These are phyloP conservation scores for Scaptomyza pallida DNA, from an alignment of 1,140 invertebrate genomes.

Conservation along the genomic window DNA sequence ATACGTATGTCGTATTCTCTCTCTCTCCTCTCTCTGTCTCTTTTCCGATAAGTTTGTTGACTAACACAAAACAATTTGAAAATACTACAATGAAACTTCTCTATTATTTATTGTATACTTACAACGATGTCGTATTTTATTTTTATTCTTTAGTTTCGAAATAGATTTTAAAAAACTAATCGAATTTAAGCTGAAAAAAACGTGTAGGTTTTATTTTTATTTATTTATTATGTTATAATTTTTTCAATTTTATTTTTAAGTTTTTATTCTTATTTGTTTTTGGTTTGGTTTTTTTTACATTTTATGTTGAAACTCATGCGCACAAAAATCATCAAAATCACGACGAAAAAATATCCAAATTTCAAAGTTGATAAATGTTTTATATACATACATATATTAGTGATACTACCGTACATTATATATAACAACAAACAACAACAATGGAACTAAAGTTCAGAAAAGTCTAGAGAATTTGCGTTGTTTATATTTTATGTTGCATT, in stretches of 20 bases:
- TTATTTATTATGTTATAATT: constrained; percentile 31
- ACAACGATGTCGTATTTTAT: constrained; percentile 17
- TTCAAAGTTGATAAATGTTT: constrained; percentile 36
- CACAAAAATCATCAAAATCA: constrained; percentile 69
- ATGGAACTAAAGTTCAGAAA: constrained; percentile 68
- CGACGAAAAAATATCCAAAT: constrained; percentile 29
- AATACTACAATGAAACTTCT: constrained; percentile 22
- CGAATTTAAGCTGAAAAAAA: constrained; percentile 83
- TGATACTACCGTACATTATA: not conserved
- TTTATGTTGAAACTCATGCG: constrained; percentile 69
- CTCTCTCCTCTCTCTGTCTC: too few species aligned
- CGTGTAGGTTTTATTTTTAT: constrained; percentile 47
- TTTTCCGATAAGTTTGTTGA: constrained; percentile 42
- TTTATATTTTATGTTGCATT: constrained; percentile 82
- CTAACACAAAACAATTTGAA: constrained; percentile 55
- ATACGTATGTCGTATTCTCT: constrained; percentile 33
- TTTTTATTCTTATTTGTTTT: constrained; percentile 29
- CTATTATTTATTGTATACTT: constrained; percentile 6
- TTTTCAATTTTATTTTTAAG: constrained; percentile 35
- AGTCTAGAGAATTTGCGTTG: constrained; percentile 64
- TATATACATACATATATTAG: constrained; percentile 12
- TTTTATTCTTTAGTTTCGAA: constrained; percentile 56
- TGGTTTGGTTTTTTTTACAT: constrained; percentile 18
- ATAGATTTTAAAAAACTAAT: constrained; percentile 83
- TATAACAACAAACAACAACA: constrained; percentile 69